Base-by-base conservation (phyloP, 2,888 invertebrate genomes). In the Sinodicranocentrus sp. region DNA sequence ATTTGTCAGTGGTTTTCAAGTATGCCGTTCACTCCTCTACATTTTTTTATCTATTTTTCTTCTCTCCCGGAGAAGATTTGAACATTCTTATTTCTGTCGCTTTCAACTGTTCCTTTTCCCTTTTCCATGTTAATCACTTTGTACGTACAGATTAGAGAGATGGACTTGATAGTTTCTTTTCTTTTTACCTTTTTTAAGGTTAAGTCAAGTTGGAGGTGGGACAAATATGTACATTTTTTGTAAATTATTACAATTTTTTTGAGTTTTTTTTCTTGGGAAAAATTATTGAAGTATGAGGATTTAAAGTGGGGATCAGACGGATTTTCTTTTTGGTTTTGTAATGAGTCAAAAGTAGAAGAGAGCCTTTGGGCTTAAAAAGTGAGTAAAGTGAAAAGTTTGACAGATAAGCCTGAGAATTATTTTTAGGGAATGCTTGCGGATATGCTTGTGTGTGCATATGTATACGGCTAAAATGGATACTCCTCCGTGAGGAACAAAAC, bases 1-100 rank as follows among this genome's bases (percentile, higher is more conserved):
- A 80, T 80, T 80, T 73, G 80, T 80, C 80, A 80, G 80, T 80
- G 80, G 80, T 54, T 61, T 80, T 79, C 33, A 70, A 80, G 72
- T 43, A 57, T 43, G 25, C 57, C n/a, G 72, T 80, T 71, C 63
- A 28, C 52, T 79, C 63, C 70, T 68, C 68, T 54, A 28, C 25
- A 8, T 25, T 25, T 71, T 57, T 65, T 71, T 52, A 21, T 54
- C 57, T 43, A 70, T 63, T 61, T 65, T 61, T 54, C 0, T 25
- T 59, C 10, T 8, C 15, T 59, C 59, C 13, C 13, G 8, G 21
- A 61, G 25, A 25, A 68, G 68, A 25, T 48, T 19, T 17, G 1
- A 76, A 63, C 76, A 43, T 68, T 77, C 19, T 13, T 68, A 15
- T 44, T 48, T 28, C 15, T 48, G 44, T 44, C 28, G 15, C 10